Evolutionary conservation across 2,113 vertebrate species (phyloP), one percentile per base, ranked within the genome.

Genomic region (Bagarius yarrelli): DNA sequence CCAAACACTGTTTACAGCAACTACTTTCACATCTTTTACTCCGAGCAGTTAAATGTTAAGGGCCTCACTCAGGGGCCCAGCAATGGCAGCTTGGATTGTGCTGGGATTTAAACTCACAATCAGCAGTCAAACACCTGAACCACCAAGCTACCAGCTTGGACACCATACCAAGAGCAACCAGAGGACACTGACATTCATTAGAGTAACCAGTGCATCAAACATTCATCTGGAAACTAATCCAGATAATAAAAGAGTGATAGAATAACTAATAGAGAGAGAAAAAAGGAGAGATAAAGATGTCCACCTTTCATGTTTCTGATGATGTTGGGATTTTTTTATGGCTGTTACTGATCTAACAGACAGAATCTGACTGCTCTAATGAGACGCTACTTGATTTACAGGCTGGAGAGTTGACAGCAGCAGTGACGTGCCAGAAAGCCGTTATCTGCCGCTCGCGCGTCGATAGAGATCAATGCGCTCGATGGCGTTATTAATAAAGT

Each of bases 401-500:
- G 89, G 88, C 85, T 47, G 83, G 78, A 85, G 44, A 87, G 87
- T 86, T 83, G 83, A 88, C 85, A 85, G 87, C 88, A 89, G 87
- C 88, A 88, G 75, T 82, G 89, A 86, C 88, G 84, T 75, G 83
- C 27, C 61, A 85, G 81, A 81, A 84, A 87, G 47, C 80, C 32
- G 56, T 83, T 81, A 81, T 79, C 72, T n/a, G 21, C 53, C 64
- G 14, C 76, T 70, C 15, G 0, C 56, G 87, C 84, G 89, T 93
- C 86, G 87, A 94, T 91, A 88, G 89, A 87, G 84, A 95, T 95
- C 94, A 94, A 94, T 96, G 92, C 52, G 72, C 87, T 94, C 91
- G 61, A 92, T 95, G 91, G 83, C 92, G 91, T 94, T 94, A 94
- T 92, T 91, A 91, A 94, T 95, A 93, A 85, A 93, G 92, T 94